Conservation (phyloP, 2,888 invertebrate species). For the Ramazzottius varieornatus region DNA sequence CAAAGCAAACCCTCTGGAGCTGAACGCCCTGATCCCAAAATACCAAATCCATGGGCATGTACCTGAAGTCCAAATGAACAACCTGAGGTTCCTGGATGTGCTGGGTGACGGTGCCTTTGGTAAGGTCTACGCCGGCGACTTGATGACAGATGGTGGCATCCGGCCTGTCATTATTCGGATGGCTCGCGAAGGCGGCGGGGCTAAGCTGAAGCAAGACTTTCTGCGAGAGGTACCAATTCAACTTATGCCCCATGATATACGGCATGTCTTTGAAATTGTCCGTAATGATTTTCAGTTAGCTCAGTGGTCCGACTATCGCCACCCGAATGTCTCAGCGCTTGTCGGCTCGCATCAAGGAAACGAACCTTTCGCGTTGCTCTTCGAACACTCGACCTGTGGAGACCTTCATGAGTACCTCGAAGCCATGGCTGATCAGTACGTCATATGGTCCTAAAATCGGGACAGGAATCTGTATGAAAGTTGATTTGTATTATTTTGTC, state of each 20-base stretch:
- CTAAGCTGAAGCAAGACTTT: conserved; percentile 72
- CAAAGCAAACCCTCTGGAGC: conserved; percentile 36
- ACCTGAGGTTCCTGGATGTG: conserved; percentile 54
- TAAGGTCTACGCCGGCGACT: conserved; percentile 80
- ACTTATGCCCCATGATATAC: neutral
- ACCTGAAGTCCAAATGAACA: conserved; percentile 56
- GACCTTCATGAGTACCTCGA: conserved; percentile 58
- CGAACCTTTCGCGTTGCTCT: conserved; percentile 45
- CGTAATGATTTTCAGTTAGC: conserved; percentile 29
- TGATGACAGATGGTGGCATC: conserved; percentile 27
- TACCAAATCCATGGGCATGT: conserved; percentile 32
- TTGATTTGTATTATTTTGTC: too few species aligned
- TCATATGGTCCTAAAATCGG: too few species aligned
- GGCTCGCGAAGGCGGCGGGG: conserved; percentile 64
- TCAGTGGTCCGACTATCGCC: conserved; percentile 68
- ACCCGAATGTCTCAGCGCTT: conserved; percentile 81
- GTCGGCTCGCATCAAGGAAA: conserved; percentile 67
- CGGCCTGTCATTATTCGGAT: conserved; percentile 75
- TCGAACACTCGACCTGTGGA: conserved; percentile 62
- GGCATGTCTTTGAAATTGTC: neutral
- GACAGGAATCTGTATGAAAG: too few species aligned
- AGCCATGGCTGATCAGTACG: neutral
- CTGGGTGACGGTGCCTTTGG: conserved; percentile 89
- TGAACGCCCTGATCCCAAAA: conserved; percentile 40
- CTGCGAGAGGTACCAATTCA: conserved; percentile 44